Evolutionary conservation across 2,888 invertebrate species (phyloP), one percentile per base, ranked within the genome.

Genomic region (Epinotia nisella): DNA sequence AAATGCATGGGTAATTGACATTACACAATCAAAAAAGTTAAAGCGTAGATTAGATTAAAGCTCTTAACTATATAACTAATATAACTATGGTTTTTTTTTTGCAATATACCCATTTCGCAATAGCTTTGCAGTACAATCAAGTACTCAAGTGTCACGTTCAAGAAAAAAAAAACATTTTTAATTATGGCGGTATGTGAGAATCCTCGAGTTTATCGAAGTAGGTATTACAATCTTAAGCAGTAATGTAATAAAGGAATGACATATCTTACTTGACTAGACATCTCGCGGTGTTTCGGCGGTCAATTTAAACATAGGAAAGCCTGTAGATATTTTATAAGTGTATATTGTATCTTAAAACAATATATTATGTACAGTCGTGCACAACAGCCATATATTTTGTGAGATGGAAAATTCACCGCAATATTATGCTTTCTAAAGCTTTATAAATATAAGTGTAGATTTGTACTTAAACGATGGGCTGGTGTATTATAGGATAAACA

Each of bases 341-440:
- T 81, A 79, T 80, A 81, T 80, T 81, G 72, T 80, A 80, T 79
- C 75, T 77, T 79, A 75, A 83, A 78, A 76, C 76, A 76, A 76
- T 76, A 67, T 64, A 72, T 72, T 49, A 76, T 81, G 87, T 88
- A 88, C 86, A 86, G 84, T 88, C 49, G 88, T 81, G 88, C 85
- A 85, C 87, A 85, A 82, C 78, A 77, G 79, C 81, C 82, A 80
- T 82, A 76, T 87, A 87, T 89, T 87, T 89, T 90, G 83, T 87
- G 86, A 82, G 76, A 70, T 70, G 70, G 61, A 74, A 68, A 76
- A 77, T 73, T 73, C 73, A 64, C 76, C 61, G 74, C 77, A 76
- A 80, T 81, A 76, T 81, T 82, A 82, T 82, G 85, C 88, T 87
- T 88, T 83, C 76, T 85, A 45, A 85, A 84, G 86, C 87, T 87